A percentile compares a stretch with the other conserved stretches of the same genome.
phyloP scores from a whole-genome alignment of 1,140 invertebrate species.

The Brachionus angularis region DNA sequence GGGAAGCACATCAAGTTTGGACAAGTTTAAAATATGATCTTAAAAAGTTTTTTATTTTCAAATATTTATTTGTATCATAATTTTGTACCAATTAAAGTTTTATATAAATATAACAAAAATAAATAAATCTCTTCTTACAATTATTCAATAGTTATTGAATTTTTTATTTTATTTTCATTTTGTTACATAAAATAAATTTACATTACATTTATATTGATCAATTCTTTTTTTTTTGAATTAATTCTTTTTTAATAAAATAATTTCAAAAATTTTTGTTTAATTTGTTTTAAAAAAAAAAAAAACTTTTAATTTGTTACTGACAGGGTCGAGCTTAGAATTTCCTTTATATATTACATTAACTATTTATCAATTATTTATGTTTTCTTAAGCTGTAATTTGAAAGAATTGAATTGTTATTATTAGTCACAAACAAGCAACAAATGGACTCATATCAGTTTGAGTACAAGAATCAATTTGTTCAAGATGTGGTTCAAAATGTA shows the following conservation, averaged over 20 bases:
- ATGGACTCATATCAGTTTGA: too few relatives aligned
- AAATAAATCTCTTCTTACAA: too few relatives aligned
- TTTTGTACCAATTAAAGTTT: background rate
- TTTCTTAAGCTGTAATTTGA: too few relatives aligned
- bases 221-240: too few relatives aligned
- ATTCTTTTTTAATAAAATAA: background rate
- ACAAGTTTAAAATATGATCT: background rate
- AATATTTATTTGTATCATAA: background rate
- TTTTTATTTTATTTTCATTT: slow-evolving; percentile 1
- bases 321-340: background rate
- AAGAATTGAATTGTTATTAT: too few relatives aligned
- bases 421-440: too few relatives aligned
- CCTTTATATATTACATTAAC: background rate
- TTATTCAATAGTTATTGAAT: too few relatives aligned
- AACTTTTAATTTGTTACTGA: background rate
- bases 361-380: background rate
- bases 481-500: too few relatives aligned
- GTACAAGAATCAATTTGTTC: too few relatives aligned
- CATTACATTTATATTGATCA: too few relatives aligned
- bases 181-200: too few relatives aligned
- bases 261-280: background rate
- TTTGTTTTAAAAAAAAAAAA: background rate
- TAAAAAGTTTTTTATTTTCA: background rate
- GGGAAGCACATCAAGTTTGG: background rate
- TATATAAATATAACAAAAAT: too few relatives aligned